Evolutionary conservation across 2,113 vertebrate species (phyloP).

Genomic region (Pelecanoides urinatrix): DNA sequence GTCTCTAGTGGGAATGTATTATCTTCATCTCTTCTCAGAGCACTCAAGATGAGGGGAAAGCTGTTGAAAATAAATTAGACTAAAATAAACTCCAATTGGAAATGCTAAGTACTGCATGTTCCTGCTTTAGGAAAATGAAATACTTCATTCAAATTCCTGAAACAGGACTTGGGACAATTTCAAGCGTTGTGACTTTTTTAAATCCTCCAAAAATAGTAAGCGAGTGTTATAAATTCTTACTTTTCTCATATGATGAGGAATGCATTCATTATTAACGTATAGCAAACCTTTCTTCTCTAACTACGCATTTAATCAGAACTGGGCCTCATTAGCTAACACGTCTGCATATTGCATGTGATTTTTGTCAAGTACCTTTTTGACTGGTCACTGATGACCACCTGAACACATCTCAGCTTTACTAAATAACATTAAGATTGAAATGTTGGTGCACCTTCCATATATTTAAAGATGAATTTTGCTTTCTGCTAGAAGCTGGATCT

Average conservation of each 20-base stretch:
- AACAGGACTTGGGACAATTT: slow-evolving; percentile 54
- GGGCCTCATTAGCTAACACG: neutral
- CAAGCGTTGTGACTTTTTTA: slow-evolving; percentile 52
- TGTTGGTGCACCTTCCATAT: neutral
- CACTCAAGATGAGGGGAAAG: slow-evolving; percentile 57
- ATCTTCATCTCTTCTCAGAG: slow-evolving; percentile 59
- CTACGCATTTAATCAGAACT: neutral
- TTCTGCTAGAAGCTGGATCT: neutral
- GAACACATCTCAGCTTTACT: neutral
- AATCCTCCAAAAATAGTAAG: slow-evolving; percentile 51
- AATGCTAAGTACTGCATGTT: slow-evolving; percentile 68
- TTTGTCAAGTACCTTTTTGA: neutral
- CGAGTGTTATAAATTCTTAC: neutral
- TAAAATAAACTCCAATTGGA: slow-evolving; percentile 66
- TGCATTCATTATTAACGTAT: neutral
- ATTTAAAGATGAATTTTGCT: neutral
- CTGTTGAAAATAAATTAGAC: slow-evolving; percentile 69
- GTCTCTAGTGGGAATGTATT: slow-evolving; percentile 58
- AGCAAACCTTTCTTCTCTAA: neutral
- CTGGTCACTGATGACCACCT: neutral
- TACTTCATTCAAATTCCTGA: slow-evolving; percentile 55
- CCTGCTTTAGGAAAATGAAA: slow-evolving; percentile 61
- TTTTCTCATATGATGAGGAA: slow-evolving; percentile 10
- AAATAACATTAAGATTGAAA: neutral
- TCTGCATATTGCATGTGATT: neutral